Evolutionary conservation across 2,113 vertebrate genomes (phyloP).

Genomic region (Neopipo cinnamomea): DNA sequence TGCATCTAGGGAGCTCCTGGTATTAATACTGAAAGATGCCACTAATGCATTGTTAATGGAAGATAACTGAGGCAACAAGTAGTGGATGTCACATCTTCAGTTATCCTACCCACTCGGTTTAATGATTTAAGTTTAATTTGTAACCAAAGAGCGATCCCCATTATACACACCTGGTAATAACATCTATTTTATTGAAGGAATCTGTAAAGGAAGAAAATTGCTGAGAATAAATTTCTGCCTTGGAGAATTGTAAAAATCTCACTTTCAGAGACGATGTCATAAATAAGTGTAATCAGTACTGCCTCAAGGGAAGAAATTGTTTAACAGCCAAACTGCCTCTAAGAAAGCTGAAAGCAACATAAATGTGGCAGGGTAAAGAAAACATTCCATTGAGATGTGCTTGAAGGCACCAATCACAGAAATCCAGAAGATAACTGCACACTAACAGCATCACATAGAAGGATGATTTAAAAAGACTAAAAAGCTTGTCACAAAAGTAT

Average conservation of each 20-base stretch:
- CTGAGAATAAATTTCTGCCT: constrained; percentile 13
- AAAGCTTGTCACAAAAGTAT: not conserved
- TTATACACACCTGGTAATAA: not conserved
- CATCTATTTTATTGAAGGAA: not conserved
- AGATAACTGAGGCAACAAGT: not conserved
- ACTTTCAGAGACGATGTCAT: constrained; percentile 1
- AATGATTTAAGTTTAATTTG: not conserved
- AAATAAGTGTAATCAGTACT: constrained; percentile 30
- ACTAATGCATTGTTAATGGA: not conserved
- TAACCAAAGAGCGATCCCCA: not conserved
- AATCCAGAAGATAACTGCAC: not conserved
- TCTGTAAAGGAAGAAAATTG: not conserved
- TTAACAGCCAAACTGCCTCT: constrained; percentile 15
- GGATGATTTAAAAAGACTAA: not conserved
- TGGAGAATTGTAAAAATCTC: constrained; percentile 4
- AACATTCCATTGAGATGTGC: not conserved
- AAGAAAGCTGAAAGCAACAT: constrained; percentile 14
- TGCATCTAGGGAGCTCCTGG: not conserved
- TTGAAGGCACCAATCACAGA: not conserved
- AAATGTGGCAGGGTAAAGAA: constrained; percentile 19
- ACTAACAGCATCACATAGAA: not conserved
- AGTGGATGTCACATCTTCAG: not conserved
- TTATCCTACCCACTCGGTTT: not conserved
- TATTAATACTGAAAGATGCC: not conserved
- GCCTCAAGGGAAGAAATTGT: constrained; percentile 6